Evolutionary conservation across 1,140 invertebrate species (phyloP).

Genomic region (Habropoda laboriosa): DNA sequence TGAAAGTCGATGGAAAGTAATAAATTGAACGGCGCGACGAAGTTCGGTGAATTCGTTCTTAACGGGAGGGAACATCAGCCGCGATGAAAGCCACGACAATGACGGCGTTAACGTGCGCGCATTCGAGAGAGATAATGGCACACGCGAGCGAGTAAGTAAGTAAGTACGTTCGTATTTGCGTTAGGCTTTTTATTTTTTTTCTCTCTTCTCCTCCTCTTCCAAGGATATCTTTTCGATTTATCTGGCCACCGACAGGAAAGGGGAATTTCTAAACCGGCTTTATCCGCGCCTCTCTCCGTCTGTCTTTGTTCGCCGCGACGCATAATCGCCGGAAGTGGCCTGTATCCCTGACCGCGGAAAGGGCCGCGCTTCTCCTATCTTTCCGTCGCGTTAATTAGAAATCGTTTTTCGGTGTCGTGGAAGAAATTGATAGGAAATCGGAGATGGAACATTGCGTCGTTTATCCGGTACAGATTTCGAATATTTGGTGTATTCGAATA

Average conservation of each 20-base stretch:
- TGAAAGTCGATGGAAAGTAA: constrained; percentile 48
- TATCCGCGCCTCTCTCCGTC: constrained; percentile 10
- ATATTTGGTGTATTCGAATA: too few relatives aligned
- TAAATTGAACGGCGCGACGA: constrained; percentile 30
- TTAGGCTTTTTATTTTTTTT: too few relatives aligned
- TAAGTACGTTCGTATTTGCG: neutral
- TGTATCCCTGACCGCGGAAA: constrained; percentile 34
- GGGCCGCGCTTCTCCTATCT: neutral
- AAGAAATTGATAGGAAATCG: too few relatives aligned
- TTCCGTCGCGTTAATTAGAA: too few relatives aligned
- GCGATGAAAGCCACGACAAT: constrained; percentile 25
- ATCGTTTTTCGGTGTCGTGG: too few relatives aligned
- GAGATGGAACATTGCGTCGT: too few relatives aligned
- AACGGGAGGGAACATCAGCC: neutral
- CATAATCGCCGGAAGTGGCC: constrained; percentile 56
- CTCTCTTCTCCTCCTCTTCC: too few relatives aligned
- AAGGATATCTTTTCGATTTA: constrained; percentile 18
- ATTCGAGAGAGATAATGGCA: neutral
- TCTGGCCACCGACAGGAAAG: constrained; percentile 24
- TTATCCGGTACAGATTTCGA: too few relatives aligned
- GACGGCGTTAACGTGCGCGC: constrained; percentile 5
- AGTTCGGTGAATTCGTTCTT: constrained; percentile 36
- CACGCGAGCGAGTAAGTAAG: too few relatives aligned
- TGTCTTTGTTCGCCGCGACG: neutral
- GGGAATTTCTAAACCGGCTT: constrained; percentile 44